These are phyloP conservation scores for Coracopsis vasa DNA, from an alignment of 2,113 vertebrate genomes.

Conservation along the genomic window DNA sequence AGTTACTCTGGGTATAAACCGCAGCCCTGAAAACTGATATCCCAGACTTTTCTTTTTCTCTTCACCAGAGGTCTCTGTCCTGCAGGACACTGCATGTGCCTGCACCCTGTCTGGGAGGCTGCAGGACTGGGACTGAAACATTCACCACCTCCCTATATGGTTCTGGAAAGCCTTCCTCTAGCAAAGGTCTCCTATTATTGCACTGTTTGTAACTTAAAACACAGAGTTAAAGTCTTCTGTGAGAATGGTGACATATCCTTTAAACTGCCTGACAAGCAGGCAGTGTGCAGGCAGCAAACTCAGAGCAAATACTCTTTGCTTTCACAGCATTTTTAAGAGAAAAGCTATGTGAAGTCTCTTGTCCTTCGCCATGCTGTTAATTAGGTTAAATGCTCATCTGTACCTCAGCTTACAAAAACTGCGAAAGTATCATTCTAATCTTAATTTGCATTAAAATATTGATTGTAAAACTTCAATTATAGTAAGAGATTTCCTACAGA, in stretches of 20 bases:
- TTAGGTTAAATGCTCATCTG: background rate
- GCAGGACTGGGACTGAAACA: background rate
- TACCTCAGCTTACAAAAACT: background rate
- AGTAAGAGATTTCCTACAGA: background rate
- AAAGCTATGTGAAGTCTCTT: background rate
- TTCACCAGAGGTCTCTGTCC: background rate
- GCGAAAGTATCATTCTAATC: background rate
- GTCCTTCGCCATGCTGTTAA: background rate
- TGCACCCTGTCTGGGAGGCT: background rate
- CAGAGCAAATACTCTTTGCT: background rate
- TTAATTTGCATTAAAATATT: background rate
- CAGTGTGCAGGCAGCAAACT: background rate
- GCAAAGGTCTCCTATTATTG: background rate
- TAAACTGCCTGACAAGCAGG: background rate
- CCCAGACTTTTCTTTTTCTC: background rate
- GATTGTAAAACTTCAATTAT: background rate
- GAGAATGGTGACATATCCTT: background rate
- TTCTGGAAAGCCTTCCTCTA: conserved; percentile 37
- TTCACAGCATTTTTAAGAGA: background rate
- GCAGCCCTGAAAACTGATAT: background rate
- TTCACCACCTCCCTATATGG: background rate
- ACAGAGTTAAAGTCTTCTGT: background rate
- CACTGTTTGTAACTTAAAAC: background rate
- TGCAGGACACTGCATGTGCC: background rate
- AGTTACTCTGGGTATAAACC: background rate